Evolutionary conservation across 2,888 invertebrate species (phyloP), one percentile per base, ranked within the genome.

Genomic region (Pseudanteris insignis): DNA sequence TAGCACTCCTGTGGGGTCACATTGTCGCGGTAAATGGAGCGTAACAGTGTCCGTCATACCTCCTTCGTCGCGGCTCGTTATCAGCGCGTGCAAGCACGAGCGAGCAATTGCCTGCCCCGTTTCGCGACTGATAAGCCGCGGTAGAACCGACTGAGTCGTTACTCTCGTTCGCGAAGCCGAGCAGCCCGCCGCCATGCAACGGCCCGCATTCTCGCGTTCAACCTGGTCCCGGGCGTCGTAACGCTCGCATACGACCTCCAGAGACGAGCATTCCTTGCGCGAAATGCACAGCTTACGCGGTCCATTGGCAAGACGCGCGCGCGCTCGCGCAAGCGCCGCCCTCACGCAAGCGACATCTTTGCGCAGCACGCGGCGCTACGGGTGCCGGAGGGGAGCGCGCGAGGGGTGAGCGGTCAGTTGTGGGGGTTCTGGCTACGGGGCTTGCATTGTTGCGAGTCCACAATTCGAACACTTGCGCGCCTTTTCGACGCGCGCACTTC

Each of bases 1-100:
- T 12, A 44, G 18, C 36, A 44, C 46, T 48, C 46, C 55, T 41
- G 15, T 29, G 15, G 25, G 54, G 33, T 60, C 54, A 60, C 60
- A 53, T 48, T 37, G 34, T 54, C 60, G 60, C 60, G 53, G 41
- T 32, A 54, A 43, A 48, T 48, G 47, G 44, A 37, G 46, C 21
- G 46, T 46, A 50, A 51, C 54, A 53, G 60, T 30, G 47, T 43
- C 41, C 60, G 60, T 60, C 60, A 60, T 60, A 53, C 60, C 60
- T 60, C 53, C 8, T 13, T 13, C 4, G 36, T 44, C 36, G 33
- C 46, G 40, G 40, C 38, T 40, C 55, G 55, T 55, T 55, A 40
- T 50, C 44, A 44, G 38, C 50, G 50, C 50, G 58, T 51, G 51
- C 26, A 46, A 46, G 46, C 46, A 51, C 47, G 59, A 47, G 40